Percentiles rank a stretch among this genome's conserved stretches.
Conservation (phyloP, 2,113 vertebrate species). For the Passer montanus region DNA sequence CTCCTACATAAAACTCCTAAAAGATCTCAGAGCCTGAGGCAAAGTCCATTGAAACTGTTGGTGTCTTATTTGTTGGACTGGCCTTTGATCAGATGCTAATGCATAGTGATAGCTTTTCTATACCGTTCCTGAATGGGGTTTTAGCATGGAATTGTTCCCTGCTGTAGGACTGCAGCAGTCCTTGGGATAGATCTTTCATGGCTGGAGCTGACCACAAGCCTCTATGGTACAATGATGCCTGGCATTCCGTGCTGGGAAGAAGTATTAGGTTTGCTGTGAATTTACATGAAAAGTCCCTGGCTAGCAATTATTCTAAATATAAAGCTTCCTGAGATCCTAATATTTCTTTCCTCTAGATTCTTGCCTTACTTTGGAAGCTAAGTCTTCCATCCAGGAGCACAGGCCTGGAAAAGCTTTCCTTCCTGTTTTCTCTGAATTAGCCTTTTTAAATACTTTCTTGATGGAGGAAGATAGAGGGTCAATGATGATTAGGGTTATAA, state of each 20-base stretch:
- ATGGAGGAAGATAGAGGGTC: not conserved
- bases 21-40: conserved; percentile 34
- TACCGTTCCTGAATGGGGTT: not conserved
- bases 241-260: not conserved
- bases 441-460: not conserved
- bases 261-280: not conserved
- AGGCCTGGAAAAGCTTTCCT: conserved; percentile 1
- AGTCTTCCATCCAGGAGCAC: not conserved
- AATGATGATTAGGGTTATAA: not conserved
- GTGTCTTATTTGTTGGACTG: not conserved
- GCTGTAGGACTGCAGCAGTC: not conserved
- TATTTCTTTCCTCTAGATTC: not conserved
- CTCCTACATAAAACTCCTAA: conserved; percentile 23
- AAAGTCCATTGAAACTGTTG: conserved; percentile 10
- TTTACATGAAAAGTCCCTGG: not conserved
- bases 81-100: conserved; percentile 55
- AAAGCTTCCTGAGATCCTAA: not conserved
- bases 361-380: not conserved
- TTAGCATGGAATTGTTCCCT: not conserved
- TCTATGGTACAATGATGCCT: not conserved
- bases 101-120: not conserved
- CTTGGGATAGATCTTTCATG: not conserved
- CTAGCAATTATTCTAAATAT: not conserved
- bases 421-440: conserved; percentile 29
- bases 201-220: not conserved